phyloP scores from a whole-genome alignment of 2,113 vertebrate genomes.

The Lota lota region DNA sequence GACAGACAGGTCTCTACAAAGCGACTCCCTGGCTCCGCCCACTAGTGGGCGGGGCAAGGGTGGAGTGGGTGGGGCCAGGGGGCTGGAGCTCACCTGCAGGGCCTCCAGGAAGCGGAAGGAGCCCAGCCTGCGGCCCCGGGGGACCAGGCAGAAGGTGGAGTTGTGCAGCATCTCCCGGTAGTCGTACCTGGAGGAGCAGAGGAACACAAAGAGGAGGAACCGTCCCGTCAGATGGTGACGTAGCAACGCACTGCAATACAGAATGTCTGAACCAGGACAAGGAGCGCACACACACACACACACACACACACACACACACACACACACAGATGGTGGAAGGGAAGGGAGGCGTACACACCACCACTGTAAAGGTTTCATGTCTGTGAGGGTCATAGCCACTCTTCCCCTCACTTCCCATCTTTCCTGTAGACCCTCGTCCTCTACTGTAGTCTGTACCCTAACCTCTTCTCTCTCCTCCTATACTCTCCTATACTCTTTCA shows the following conservation, averaged over 20 bases:
- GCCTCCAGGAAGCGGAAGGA: slow-evolving; percentile 93
- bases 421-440: too few relatives aligned
- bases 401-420: neutral
- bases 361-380: too few relatives aligned
- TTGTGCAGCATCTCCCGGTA: slow-evolving; percentile 99
- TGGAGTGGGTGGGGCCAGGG: too few relatives aligned
- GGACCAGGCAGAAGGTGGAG: slow-evolving; percentile 99
- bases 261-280: neutral
- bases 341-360: neutral
- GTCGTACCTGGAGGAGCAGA: slow-evolving; percentile 82
- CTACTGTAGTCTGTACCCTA: neutral
- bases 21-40: too few relatives aligned
- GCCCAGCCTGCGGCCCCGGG: slow-evolving; percentile 93
- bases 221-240: too few relatives aligned
- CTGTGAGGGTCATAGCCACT: too few relatives aligned
- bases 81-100: slow-evolving; percentile 52
- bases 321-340: neutral
- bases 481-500: neutral
- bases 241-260: too few relatives aligned
- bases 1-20: too few relatives aligned
- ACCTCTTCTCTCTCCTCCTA: neutral
- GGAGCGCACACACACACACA: neutral
- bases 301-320: neutral
- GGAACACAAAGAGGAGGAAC: neutral
- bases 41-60: too few relatives aligned